Conservation (phyloP, 1,140 invertebrate genomes). For the Hyles euphorbiae region DNA sequence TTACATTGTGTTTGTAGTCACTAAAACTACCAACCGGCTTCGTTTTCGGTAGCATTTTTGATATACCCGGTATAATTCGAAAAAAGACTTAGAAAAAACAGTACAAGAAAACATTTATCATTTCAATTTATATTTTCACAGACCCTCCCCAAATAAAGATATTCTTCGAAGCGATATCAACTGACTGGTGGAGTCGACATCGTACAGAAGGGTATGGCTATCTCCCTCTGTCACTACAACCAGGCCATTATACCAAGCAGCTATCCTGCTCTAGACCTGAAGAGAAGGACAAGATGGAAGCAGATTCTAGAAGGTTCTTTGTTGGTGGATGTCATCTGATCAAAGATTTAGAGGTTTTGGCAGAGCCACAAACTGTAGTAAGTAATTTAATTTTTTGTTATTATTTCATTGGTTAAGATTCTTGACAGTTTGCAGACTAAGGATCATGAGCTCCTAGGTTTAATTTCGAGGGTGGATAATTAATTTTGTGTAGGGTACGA, state of each 20-base stretch:
- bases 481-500: too few relatives aligned
- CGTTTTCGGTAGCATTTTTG: too few relatives aligned
- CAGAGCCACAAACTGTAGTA: slow-evolving; percentile 44
- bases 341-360: slow-evolving; percentile 54
- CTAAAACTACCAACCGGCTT: too few relatives aligned
- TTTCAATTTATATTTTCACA: slow-evolving; percentile 20
- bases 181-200: slow-evolving; percentile 59
- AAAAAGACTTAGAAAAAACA: too few relatives aligned
- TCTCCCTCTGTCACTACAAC: slow-evolving; percentile 34
- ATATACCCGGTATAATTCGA: too few relatives aligned
- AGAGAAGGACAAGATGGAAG: slow-evolving; percentile 41
- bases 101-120: too few relatives aligned
- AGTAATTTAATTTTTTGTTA: slow-evolving; percentile 14
- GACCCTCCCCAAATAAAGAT: slow-evolving; percentile 40
- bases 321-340: slow-evolving; percentile 64
- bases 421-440: too few relatives aligned
- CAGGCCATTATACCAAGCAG: slow-evolving; percentile 31
- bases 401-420: too few relatives aligned
- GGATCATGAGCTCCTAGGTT: too few relatives aligned
- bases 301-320: slow-evolving; percentile 60
- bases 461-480: too few relatives aligned
- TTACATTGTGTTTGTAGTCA: too few relatives aligned
- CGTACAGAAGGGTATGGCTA: slow-evolving; percentile 65
- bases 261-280: slow-evolving; percentile 52
- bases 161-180: slow-evolving; percentile 64